Percentiles rank a stretch among this genome's conserved stretches.
phyloP scores from a whole-genome alignment of 2,113 vertebrate species.

The Leiothrix lutea region DNA sequence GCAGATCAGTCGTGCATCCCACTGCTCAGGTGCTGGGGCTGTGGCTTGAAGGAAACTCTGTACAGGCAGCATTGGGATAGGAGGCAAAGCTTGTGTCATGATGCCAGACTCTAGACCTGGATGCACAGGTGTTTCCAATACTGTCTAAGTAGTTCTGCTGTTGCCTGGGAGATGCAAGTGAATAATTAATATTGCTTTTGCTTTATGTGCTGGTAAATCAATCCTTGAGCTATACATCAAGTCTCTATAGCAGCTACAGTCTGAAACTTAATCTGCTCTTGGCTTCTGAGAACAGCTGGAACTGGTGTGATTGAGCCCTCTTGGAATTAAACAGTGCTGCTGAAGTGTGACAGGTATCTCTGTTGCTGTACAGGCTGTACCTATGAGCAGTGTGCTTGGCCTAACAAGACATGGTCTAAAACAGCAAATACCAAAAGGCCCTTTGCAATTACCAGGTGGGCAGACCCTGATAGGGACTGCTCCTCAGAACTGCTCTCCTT shows the following conservation, averaged over 20 bases:
- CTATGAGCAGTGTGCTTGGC: background rate
- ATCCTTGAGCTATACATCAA: background rate
- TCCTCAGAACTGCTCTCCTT: background rate
- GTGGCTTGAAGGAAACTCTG: accelerated
- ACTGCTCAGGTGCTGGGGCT: background rate
- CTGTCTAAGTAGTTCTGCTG: background rate
- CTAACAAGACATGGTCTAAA: background rate
- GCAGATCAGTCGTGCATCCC: background rate
- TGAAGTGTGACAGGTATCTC: background rate
- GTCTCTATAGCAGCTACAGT: background rate
- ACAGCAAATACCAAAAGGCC: background rate
- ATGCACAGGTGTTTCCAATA: background rate
- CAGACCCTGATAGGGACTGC: background rate
- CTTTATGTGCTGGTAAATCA: background rate
- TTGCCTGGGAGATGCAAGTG: background rate
- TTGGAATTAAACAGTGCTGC: background rate
- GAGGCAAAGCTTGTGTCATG: background rate
- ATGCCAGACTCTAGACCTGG: background rate
- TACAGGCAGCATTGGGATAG: background rate
- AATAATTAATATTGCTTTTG: constrained; percentile 50
- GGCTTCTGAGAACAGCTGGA: background rate
- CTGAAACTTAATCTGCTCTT: constrained; percentile 9
- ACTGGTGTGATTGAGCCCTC: background rate
- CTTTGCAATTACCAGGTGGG: background rate
- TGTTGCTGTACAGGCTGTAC: background rate